Percentiles rank a stretch among this genome's conserved stretches.
Evolutionary conservation across 2,888 invertebrate species (phyloP).

Genomic region (Eremobia ochroleuca): DNA sequence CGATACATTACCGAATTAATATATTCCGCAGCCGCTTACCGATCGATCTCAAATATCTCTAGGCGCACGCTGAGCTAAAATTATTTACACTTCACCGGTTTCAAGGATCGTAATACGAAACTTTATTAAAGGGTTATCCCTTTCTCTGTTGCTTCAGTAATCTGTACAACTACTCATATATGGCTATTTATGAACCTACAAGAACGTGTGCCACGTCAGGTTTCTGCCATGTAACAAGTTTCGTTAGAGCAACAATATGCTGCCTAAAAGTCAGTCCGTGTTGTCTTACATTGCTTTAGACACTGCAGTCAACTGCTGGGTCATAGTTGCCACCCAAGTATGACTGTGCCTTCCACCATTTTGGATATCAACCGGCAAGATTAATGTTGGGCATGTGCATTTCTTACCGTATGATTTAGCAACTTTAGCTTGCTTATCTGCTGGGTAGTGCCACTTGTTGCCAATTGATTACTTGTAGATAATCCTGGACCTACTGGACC

Average conservation of each 20-base stretch:
- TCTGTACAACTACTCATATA: slow-evolving; percentile 22
- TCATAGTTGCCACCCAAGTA: not conserved
- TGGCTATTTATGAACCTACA: not conserved
- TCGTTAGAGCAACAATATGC: not conserved
- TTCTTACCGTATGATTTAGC: not conserved
- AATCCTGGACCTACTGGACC: not conserved
- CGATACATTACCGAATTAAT: slow-evolving; percentile 52
- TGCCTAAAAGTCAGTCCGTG: not conserved
- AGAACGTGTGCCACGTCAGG: not conserved
- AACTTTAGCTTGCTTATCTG: not conserved
- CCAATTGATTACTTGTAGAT: not conserved
- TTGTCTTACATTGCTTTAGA: not conserved
- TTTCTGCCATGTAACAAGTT: not conserved
- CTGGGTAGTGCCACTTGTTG: not conserved
- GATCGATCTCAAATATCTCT: slow-evolving; percentile 62
- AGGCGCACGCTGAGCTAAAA: slow-evolving; percentile 51
- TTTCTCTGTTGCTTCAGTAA: slow-evolving; percentile 40
- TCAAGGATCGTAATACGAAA: slow-evolving; percentile 68
- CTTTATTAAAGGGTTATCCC: slow-evolving; percentile 59
- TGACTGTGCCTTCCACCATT: not conserved
- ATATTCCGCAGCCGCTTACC: slow-evolving; percentile 36
- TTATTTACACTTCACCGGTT: slow-evolving; percentile 65
- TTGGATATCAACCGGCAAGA: not conserved
- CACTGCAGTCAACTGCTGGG: not conserved
- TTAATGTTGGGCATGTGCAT: not conserved